Conservation (phyloP, 2,888 invertebrate species). For the Pachydiplax longipennis region DNA sequence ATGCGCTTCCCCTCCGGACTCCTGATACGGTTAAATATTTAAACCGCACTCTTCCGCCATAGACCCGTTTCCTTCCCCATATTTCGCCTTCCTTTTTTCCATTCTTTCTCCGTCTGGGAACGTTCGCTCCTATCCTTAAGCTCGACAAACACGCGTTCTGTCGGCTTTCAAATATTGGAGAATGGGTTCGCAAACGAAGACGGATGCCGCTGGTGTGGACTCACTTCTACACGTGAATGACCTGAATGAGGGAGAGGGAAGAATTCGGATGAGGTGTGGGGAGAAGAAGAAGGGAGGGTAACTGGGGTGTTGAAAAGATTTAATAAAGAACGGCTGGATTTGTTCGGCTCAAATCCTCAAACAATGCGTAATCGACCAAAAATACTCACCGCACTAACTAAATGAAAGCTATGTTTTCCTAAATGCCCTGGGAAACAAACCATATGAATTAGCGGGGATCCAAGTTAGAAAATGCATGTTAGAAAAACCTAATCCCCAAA, state of each 20-base stretch:
- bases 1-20: background rate
- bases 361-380: no score
- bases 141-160: conserved; percentile 32
- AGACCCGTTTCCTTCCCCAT: background rate
- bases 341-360: no score
- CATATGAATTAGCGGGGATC: no score
- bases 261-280: background rate
- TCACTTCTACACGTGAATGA: background rate
- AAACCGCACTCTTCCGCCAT: background rate
- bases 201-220: background rate
- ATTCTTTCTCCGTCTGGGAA: background rate
- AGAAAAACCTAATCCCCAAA: no score
- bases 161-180: conserved; percentile 21
- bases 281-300: background rate
- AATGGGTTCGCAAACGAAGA: conserved; percentile 43
- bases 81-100: background rate
- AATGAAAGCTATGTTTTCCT: no score
- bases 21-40: background rate
- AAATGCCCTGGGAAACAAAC: no score
- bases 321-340: background rate
- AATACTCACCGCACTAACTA: no score
- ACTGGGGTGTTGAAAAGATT: background rate
- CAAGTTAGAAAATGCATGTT: no score
- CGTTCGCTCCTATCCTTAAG: conserved; percentile 24
- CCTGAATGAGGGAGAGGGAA: background rate